phyloP scores from a whole-genome alignment of 1,140 invertebrate genomes.

The Pogonomyrmex californicus region DNA sequence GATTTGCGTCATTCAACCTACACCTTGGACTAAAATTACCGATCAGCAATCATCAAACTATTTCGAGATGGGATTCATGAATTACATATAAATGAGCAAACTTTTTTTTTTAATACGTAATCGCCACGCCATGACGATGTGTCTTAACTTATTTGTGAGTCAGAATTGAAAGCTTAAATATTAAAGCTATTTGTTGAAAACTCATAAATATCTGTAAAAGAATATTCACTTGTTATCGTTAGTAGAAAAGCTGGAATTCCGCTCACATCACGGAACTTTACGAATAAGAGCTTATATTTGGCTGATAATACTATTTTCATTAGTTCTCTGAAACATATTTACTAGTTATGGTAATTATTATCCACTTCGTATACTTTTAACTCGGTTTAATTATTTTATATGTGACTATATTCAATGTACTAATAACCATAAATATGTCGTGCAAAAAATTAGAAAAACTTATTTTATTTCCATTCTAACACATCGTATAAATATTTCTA shows the following conservation, averaged over 20 bases:
- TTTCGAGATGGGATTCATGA: slow-evolving; percentile 74
- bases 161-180: not conserved
- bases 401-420: too few species aligned
- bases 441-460: not conserved
- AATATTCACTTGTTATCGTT: too few species aligned
- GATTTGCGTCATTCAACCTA: slow-evolving; percentile 83
- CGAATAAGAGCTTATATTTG: too few species aligned
- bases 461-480: not conserved
- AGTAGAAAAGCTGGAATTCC: too few species aligned
- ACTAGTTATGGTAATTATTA: too few species aligned
- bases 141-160: not conserved
- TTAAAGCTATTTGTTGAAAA: not conserved
- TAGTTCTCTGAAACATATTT: too few species aligned
- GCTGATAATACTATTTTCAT: too few species aligned
- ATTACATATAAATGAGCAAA: slow-evolving; percentile 27
- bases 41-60: slow-evolving; percentile 80
- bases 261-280: too few species aligned
- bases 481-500: not conserved
- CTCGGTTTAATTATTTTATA: too few species aligned
- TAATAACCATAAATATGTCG: too few species aligned
- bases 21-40: slow-evolving; percentile 85
- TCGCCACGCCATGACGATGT: not conserved
- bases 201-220: not conserved
- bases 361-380: too few species aligned
- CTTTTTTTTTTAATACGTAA: slow-evolving; percentile 15